Base-by-base conservation (phyloP, 2,888 invertebrate genomes). In the Chrysomela aeneicollis region DNA sequence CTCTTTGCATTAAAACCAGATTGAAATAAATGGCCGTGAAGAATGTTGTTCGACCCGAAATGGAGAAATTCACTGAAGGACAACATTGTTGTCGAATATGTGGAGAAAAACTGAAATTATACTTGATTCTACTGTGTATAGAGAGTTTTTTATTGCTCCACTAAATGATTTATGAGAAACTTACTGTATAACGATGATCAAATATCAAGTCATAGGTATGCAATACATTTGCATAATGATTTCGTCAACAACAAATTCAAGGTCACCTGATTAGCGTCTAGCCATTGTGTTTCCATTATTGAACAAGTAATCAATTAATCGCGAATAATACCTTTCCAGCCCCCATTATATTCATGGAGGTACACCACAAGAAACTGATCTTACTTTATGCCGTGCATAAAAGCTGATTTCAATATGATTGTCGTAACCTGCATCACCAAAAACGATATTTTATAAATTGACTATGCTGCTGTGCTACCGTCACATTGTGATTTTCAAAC, bases 241-340 rank as follows among this genome's bases (percentile, higher is more conserved):
- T 54, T 19, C n/a, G 37, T 37, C 15, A 26, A 52, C 54, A 54
- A 54, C 37, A 12, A 19, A 37, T 54, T n/a, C 54, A 54, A 54
- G 54, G 54, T 21, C 21, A 54, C 37, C 37, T 54, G 15, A 37
- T 37, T 37, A 54, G 32, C 18, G 37, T 54, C 9, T 19, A n/a
- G 2, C 18, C 35, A 54, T 54, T 54, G 35, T 35, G 19, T 42
- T 42, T 42, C 42, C 35, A 21, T 32, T 37, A 37, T 37, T 54
- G 37, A 54, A 26, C 37, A 37, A 19, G 18, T 18, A 54, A 54
- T 54, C 54, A 32, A 54, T 54, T 54, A 37, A 17, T 2, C 21
- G 15, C 32, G 53, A 15, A 53, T 32, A 53, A 54, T 54, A 21
- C n/a, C 18, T 10, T 35, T 4, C n/a, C 10, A 19, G 37, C 37